A percentile compares a stretch with the other conserved stretches of the same genome.
Evolutionary conservation across 1,140 invertebrate genomes (phyloP).

Genomic region (Ptiloglossa arizonensis): DNA sequence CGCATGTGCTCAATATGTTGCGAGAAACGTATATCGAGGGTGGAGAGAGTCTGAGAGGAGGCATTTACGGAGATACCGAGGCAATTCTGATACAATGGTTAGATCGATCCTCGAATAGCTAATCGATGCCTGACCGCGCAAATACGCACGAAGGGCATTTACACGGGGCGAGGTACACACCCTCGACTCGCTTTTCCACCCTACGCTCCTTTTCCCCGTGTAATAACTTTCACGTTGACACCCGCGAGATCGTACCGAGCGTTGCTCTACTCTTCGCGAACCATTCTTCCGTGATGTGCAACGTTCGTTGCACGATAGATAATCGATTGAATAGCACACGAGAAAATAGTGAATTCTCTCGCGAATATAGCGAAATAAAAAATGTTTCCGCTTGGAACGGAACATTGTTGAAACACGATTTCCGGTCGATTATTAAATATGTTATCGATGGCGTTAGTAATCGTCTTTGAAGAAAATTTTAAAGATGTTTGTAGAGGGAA

Average conservation of each 20-base stretch:
- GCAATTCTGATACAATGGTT: constrained; percentile 47
- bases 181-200: constrained; percentile 46
- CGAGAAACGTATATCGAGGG: constrained; percentile 31
- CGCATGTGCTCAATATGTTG: constrained; percentile 52
- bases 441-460: too few relatives aligned
- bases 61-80: constrained; percentile 45
- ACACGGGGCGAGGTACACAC: constrained; percentile 38
- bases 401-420: too few relatives aligned
- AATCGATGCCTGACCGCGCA: constrained; percentile 66
- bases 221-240: constrained; percentile 61
- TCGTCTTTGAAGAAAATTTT: too few relatives aligned
- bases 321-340: background rate
- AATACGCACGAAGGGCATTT: constrained; percentile 54
- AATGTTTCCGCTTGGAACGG: too few relatives aligned
- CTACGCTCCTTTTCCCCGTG: constrained; percentile 29
- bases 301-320: background rate
- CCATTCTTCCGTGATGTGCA: background rate
- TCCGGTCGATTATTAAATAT: too few relatives aligned
- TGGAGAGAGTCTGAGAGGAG: constrained; percentile 17
- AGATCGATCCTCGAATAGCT: constrained; percentile 63
- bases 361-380: too few relatives aligned
- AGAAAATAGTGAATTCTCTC: too few relatives aligned
- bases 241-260: constrained; percentile 42
- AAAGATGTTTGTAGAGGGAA: too few relatives aligned
- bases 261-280: background rate